A percentile compares a stretch with the other conserved stretches of the same genome.
These are phyloP conservation scores for Clarias pachynema DNA, from an alignment of 2,797 vertebrate genomes.

Conservation along the genomic window DNA sequence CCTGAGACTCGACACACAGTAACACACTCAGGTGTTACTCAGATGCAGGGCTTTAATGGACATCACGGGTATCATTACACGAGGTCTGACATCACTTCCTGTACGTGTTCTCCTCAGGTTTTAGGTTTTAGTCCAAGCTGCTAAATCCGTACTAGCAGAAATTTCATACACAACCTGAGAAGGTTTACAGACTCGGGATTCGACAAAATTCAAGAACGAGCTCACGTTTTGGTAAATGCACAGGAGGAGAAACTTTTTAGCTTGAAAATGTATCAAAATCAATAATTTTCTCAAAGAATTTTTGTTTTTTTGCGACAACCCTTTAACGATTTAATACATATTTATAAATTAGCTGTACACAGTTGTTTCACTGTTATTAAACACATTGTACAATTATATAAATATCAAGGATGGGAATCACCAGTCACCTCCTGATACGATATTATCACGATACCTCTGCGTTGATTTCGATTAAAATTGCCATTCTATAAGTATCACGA, in stretches of 20 bases:
- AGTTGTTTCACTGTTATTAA: too few relatives aligned
- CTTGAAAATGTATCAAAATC: neutral
- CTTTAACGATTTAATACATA: too few relatives aligned
- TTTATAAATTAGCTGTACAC: too few relatives aligned
- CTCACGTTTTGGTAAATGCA: neutral
- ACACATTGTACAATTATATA: too few relatives aligned
- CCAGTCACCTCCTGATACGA: too few relatives aligned
- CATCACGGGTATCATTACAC: neutral
- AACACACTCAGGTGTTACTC: neutral
- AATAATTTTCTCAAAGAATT: too few relatives aligned
- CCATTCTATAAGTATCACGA: too few relatives aligned
- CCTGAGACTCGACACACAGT: constrained; percentile 25
- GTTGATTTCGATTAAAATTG: too few relatives aligned
- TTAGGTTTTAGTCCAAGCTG: neutral
- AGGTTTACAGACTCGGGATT: neutral
- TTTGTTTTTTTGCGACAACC: too few relatives aligned
- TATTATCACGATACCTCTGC: too few relatives aligned
- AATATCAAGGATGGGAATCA: too few relatives aligned
- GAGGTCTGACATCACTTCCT: neutral
- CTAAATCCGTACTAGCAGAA: neutral
- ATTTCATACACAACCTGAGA: neutral
- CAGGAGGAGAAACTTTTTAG: neutral
- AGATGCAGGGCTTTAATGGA: neutral
- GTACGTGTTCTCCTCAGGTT: neutral
- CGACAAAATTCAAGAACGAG: neutral